Evolutionary conservation across 2,797 vertebrate genomes (phyloP), one percentile per base, ranked within the genome.

Genomic region (Mus spretus): DNA sequence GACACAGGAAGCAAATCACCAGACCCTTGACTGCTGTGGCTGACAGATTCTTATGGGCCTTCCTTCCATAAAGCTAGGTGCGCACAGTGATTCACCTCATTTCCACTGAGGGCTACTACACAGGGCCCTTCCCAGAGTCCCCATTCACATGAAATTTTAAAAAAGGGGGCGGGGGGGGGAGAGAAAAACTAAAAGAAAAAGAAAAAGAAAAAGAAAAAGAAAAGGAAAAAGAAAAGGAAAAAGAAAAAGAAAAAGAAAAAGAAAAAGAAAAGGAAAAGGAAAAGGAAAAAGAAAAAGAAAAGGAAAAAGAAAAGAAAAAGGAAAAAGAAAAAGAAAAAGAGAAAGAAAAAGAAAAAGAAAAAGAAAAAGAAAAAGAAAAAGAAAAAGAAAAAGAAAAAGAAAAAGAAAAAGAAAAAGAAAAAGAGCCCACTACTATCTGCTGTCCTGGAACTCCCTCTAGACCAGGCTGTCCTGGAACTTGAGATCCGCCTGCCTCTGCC

Each of bases 41-140:
- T n/a, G n/a, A n/a, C n/a, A n/a, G n/a, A n/a, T n/a, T n/a, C n/a
- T n/a, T n/a, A 9, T 10, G n/a, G 22, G 15, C 31, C 65, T 34
- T 34, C 31, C 65, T 24, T 78, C 83, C 6, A 0, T 7, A 61
- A 72, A 87, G n/a, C 72, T 65, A 44, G 40, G 40, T 7, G 6
- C 0, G 40, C 28, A 19, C 47, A 31, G 72, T 4, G 22, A 47
- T n/a, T 77, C 12, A 63, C 4, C 20, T 26, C 26, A 28, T 12
- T 28, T 5, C 28, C 37, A 53, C 9, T 19, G 37, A 84, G 26
- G 0, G 13, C 34, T 70, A 14, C 28, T 50, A 2, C 0, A 1
- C 0, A 12, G n/a, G 2, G 1, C 34, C 19, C 44, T 65, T 70
- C 78, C 74, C 59, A n/a, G 37, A 87, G 53, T 80, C 65, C 67